Percentiles rank a stretch among this genome's conserved stretches.
phyloP scores from a whole-genome alignment of 2,888 invertebrate species.

The Perithous albicinctus region DNA sequence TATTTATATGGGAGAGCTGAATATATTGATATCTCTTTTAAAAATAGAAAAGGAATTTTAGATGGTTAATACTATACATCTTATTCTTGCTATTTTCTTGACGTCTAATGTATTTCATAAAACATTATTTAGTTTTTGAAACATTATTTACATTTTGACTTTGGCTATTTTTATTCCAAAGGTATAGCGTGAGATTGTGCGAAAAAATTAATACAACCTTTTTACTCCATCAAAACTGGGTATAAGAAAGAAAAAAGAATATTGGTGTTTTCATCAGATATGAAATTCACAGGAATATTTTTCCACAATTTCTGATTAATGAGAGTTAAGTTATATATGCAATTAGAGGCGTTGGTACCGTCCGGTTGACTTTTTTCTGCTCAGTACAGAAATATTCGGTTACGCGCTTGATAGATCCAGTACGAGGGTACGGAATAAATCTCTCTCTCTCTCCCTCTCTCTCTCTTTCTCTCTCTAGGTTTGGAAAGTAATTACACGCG shows the following conservation, averaged over 20 bases:
- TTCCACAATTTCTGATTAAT: neutral
- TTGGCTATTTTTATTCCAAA: too few relatives aligned
- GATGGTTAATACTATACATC: too few relatives aligned
- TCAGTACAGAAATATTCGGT: slow-evolving; percentile 20
- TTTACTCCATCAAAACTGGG: neutral
- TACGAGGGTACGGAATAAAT: slow-evolving; percentile 28
- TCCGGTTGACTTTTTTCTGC: slow-evolving; percentile 7
- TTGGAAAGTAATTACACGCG: slow-evolving; percentile 66
- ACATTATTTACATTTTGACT: too few relatives aligned
- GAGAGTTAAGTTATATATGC: neutral
- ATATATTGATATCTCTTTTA: too few relatives aligned
- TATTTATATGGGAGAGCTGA: too few relatives aligned
- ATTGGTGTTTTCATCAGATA: neutral
- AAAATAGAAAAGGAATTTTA: too few relatives aligned
- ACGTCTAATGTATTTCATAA: too few relatives aligned
- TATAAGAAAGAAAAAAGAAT: neutral
- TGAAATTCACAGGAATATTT: neutral
- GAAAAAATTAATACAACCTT: neutral
- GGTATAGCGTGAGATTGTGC: neutral
- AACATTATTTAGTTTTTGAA: too few relatives aligned
- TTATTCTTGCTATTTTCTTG: too few relatives aligned
- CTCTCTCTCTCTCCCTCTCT: slow-evolving; percentile 10
- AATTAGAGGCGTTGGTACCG: neutral
- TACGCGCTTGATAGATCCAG: slow-evolving; percentile 31
- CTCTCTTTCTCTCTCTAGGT: slow-evolving; percentile 9